A percentile compares a stretch with the other conserved stretches of the same genome.
phyloP scores from a whole-genome alignment of 2,113 vertebrate genomes.

The Brachyhypopomus occidentalis region DNA sequence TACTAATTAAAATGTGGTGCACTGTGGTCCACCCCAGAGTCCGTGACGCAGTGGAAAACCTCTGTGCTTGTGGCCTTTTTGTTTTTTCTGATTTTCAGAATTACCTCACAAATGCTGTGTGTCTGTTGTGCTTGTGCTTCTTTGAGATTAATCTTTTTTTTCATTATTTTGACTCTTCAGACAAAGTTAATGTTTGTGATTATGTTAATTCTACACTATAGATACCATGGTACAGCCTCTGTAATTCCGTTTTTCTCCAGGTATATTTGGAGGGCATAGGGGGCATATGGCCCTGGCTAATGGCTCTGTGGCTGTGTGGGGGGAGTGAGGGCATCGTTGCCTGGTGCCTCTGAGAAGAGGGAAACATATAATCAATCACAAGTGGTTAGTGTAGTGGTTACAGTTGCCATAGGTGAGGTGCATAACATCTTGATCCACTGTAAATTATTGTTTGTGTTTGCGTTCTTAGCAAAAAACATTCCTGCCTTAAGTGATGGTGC shows the following conservation, averaged over 20 bases:
- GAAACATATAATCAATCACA: too few species aligned
- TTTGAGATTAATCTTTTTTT: not conserved
- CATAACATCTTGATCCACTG: too few species aligned
- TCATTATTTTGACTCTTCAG: not conserved
- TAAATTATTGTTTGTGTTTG: not conserved
- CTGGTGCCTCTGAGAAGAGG: too few species aligned
- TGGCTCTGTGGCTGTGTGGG: too few species aligned
- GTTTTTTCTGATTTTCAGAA: not conserved
- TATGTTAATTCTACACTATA: not conserved
- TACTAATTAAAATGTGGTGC: too few species aligned
- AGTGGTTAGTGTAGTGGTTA: too few species aligned
- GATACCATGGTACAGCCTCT: slow-evolving; percentile 9
- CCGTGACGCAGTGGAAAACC: not conserved
- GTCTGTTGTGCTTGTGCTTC: not conserved
- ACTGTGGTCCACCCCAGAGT: too few species aligned
- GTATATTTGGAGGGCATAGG: not conserved
- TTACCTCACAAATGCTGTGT: not conserved
- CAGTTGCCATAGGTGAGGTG: too few species aligned
- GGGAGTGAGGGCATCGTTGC: too few species aligned
- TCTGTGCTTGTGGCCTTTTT: too few species aligned
- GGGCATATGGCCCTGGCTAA: too few species aligned
- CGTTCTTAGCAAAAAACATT: not conserved
- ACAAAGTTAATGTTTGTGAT: not conserved
- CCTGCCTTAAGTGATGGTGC: slow-evolving; percentile 11
- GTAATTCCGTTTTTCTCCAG: not conserved